Evolutionary conservation across 1,140 invertebrate species (phyloP), one percentile per base, ranked within the genome.

Genomic region (Probaryconus sp.): DNA sequence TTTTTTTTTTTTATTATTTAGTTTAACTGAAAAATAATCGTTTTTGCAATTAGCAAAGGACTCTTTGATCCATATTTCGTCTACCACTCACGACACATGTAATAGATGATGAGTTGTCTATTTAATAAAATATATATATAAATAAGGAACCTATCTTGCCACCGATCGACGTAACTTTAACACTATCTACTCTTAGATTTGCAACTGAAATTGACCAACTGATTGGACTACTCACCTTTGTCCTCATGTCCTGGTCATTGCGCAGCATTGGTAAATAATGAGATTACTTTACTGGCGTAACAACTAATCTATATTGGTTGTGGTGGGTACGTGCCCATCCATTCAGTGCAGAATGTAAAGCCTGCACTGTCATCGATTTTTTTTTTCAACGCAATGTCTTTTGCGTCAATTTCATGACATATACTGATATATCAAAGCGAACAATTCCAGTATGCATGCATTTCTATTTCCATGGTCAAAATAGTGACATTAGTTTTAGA

Each of bases 241-340:
- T 91, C 82, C 90, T 89, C 65, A 90, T 87, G 83, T 91, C 90
- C 89, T 91, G 85, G 48, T 82, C 72, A 81, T 75, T 76, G 75
- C 81, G 76, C 77, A 75, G 79, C 78, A 73, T 77, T 80, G 74
- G 51, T 79, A 80, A 80, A 83, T 81, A 85, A 85, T 76, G 30
- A 67, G 73, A 84, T 86, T 86, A 86, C 74, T 84, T 42, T 74
- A 77, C 58, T 72, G 65, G 45, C 63, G 51, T 76, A 68, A 76
- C 74, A 13, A 48, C 6, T 10, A 16, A 24, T 3, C 64, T 63
- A 75, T 65, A 61, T 61, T n/a, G n/a, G n/a, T n/a, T n/a, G n/a
- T n/a, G n/a, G 65, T 53, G 45, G 9, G 4, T 21, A 21, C 20
- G 40, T 47, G 43, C 48, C 48, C 30, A 53, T 42, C 18, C 14